Evolutionary conservation across 2,797 vertebrate species (phyloP).

Genomic region (Rhyacichthys aspro): DNA sequence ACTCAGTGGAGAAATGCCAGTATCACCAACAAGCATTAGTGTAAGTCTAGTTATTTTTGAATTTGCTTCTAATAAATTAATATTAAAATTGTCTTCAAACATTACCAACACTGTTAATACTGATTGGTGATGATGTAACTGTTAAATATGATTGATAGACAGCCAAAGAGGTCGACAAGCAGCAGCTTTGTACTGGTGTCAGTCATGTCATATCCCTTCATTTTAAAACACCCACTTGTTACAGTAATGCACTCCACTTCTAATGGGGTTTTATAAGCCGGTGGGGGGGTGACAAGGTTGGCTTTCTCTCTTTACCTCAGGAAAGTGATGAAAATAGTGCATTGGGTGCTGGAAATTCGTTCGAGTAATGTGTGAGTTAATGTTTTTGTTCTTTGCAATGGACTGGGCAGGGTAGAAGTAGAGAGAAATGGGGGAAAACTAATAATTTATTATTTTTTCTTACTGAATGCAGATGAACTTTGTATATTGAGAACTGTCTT

Average conservation of each 20-base stretch:
- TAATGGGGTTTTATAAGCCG: slow-evolving; percentile 31
- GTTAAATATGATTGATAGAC: slow-evolving; percentile 12
- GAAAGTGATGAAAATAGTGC: slow-evolving; percentile 19
- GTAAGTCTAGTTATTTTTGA: slow-evolving; percentile 16
- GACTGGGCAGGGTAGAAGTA: not conserved
- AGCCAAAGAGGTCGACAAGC: slow-evolving; percentile 18
- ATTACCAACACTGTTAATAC: slow-evolving; percentile 14
- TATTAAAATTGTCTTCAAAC: not conserved
- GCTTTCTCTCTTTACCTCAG: slow-evolving; percentile 37
- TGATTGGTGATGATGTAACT: slow-evolving; percentile 12
- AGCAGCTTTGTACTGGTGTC: not conserved
- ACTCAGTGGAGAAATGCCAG: not conserved
- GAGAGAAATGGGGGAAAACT: slow-evolving; percentile 19
- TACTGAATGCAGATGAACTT: slow-evolving; percentile 59
- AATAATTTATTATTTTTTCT: slow-evolving; percentile 73
- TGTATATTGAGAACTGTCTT: slow-evolving; percentile 35
- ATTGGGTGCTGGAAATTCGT: slow-evolving; percentile 16
- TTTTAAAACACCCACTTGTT: slow-evolving; percentile 17
- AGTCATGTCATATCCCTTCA: slow-evolving; percentile 6
- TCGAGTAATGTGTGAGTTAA: slow-evolving; percentile 26
- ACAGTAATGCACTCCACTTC: slow-evolving; percentile 34
- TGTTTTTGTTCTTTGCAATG: not conserved
- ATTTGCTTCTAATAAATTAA: not conserved
- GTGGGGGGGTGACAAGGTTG: slow-evolving; percentile 24
- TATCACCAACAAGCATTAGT: slow-evolving; percentile 4